Evolutionary conservation across 2,113 vertebrate species (phyloP).

Genomic region (Mormoops blainvillei): DNA sequence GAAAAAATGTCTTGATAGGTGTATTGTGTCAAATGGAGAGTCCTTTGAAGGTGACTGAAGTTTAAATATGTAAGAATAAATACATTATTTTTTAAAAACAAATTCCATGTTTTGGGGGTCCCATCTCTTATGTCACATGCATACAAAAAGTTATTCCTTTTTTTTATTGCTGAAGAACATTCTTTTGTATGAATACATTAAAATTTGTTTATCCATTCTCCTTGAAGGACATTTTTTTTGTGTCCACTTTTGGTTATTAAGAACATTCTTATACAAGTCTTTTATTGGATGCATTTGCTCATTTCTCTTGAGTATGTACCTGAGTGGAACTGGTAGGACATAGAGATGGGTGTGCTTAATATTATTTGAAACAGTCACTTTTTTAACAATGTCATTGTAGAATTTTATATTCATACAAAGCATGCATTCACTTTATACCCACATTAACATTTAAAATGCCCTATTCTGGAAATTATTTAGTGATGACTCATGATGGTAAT

Average conservation of each 20-base stretch:
- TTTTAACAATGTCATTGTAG: background rate
- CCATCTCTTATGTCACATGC: background rate
- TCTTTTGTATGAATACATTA: background rate
- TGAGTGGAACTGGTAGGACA: accelerated
- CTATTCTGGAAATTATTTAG: background rate
- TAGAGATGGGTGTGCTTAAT: background rate
- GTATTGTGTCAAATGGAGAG: too few relatives aligned
- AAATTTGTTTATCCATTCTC: background rate
- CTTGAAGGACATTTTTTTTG: background rate
- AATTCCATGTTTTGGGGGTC: too few relatives aligned
- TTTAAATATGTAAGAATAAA: too few relatives aligned
- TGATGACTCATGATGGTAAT: too few relatives aligned
- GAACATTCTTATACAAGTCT: background rate
- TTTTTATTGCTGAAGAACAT: background rate
- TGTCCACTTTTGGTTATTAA: background rate
- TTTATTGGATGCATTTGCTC: background rate
- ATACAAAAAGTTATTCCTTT: background rate
- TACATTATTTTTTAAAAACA: too few relatives aligned
- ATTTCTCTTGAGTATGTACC: too few relatives aligned
- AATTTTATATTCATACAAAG: background rate
- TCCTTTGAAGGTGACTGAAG: too few relatives aligned
- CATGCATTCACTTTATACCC: accelerated
- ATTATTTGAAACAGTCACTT: background rate
- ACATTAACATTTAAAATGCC: background rate
- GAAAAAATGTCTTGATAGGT: too few relatives aligned